Evolutionary conservation across 2,113 vertebrate genomes (phyloP).

Genomic region (Poeciliopsis occidentalis): DNA sequence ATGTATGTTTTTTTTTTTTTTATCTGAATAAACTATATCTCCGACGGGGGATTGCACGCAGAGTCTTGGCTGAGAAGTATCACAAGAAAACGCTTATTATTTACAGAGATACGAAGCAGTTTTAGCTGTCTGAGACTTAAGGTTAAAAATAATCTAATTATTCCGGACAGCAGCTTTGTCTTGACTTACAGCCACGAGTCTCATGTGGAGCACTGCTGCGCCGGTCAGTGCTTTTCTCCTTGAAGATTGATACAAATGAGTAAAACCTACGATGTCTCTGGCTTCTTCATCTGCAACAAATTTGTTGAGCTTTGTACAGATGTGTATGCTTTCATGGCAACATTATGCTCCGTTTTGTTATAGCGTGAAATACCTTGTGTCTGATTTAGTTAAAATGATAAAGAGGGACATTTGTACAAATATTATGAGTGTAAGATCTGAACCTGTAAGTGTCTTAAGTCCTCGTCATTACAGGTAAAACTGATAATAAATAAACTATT

Average conservation of each 20-base stretch:
- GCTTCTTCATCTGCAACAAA: no score
- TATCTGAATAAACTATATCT: no score
- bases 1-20: no score
- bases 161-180: background rate
- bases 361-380: background rate
- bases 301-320: no score
- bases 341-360: background rate
- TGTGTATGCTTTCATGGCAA: background rate
- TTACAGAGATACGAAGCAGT: background rate
- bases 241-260: no score
- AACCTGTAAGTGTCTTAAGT: no score
- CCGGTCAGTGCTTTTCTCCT: background rate
- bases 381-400: no score
- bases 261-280: no score
- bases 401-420: no score
- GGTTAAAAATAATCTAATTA: constrained; percentile 6
- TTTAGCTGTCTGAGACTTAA: background rate
- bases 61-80: background rate
- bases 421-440: no score
- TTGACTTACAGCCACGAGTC: background rate
- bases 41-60: no score
- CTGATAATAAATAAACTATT: background rate
- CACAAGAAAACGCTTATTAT: background rate
- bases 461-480: background rate
- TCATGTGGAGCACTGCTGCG: background rate